Conservation (phyloP, 2,888 invertebrate genomes). For the Nemotelus nigrinus region DNA sequence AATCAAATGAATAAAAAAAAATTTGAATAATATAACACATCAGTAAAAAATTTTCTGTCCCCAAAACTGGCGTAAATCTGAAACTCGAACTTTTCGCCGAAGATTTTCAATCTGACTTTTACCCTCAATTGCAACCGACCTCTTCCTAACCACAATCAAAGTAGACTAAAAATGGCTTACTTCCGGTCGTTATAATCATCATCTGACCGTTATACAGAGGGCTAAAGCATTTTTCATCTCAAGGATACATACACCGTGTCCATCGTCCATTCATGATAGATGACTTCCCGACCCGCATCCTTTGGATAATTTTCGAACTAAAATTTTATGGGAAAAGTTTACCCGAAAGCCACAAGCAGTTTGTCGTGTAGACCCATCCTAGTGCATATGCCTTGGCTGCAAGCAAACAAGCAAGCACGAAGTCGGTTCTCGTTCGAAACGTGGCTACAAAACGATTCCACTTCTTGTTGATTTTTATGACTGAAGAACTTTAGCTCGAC, state of each 20-base stretch:
- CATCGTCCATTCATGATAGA: slow-evolving; percentile 41
- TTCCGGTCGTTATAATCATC: slow-evolving; percentile 14
- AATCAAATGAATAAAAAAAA: too few relatives aligned
- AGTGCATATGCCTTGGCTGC: too few relatives aligned
- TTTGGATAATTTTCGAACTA: slow-evolving; percentile 37
- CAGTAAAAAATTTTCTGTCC: too few relatives aligned
- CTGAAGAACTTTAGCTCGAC: not conserved
- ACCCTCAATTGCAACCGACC: too few relatives aligned
- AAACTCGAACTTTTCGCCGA: too few relatives aligned
- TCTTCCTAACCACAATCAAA: slow-evolving; percentile 13
- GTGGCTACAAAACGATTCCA: not conserved
- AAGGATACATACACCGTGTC: slow-evolving; percentile 34
- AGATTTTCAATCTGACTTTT: too few relatives aligned
- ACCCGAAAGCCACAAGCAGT: not conserved
- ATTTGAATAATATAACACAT: too few relatives aligned
- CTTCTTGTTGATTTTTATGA: slow-evolving; percentile 31
- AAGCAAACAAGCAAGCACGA: too few relatives aligned
- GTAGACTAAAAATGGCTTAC: slow-evolving; percentile 25
- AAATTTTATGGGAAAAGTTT: slow-evolving; percentile 39
- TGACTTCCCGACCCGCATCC: slow-evolving; percentile 38
- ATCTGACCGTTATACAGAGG: not conserved
- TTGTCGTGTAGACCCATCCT: too few relatives aligned
- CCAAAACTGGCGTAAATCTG: too few relatives aligned
- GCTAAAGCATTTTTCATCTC: not conserved
- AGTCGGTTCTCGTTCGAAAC: too few relatives aligned